Evolutionary conservation across 2,797 vertebrate species (phyloP).

Genomic region (Ptychobarbus kaznakovi): DNA sequence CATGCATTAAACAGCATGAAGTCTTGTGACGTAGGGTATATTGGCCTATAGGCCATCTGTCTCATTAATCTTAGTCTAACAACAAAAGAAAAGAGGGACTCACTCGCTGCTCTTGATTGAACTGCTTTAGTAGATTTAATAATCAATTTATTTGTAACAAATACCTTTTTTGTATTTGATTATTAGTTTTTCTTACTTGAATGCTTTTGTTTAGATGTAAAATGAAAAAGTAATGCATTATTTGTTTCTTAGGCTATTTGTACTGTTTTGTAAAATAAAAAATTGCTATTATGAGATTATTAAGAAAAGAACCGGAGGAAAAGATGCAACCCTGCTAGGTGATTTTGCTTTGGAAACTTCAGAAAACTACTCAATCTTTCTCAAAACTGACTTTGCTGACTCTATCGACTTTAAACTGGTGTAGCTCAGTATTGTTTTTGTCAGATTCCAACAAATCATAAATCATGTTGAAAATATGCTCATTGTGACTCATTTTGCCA

Average conservation of each 20-base stretch:
- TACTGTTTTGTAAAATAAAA: neutral
- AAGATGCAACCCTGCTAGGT: neutral
- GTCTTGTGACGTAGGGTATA: too few relatives aligned
- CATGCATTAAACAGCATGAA: too few relatives aligned
- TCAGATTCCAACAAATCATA: too few relatives aligned
- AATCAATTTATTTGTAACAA: neutral
- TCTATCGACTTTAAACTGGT: too few relatives aligned
- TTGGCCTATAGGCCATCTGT: too few relatives aligned
- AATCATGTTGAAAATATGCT: too few relatives aligned
- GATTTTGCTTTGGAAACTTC: too few relatives aligned
- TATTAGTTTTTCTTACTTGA: too few relatives aligned
- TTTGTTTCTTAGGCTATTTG: too few relatives aligned
- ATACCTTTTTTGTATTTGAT: neutral
- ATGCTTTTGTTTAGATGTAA: neutral
- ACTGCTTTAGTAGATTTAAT: neutral
- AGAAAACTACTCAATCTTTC: neutral
- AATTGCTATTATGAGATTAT: neutral
- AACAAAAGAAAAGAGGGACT: neutral
- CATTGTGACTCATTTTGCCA: too few relatives aligned
- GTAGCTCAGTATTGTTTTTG: too few relatives aligned
- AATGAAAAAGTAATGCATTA: neutral
- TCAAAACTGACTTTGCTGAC: too few relatives aligned
- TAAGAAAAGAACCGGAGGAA: neutral
- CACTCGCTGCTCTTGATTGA: neutral
- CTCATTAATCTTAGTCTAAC: neutral